Percentiles rank a stretch among this genome's conserved stretches.
These are phyloP conservation scores for Glyphotaelius pellucidus DNA, from an alignment of 2,888 invertebrate species.

Conservation along the genomic window DNA sequence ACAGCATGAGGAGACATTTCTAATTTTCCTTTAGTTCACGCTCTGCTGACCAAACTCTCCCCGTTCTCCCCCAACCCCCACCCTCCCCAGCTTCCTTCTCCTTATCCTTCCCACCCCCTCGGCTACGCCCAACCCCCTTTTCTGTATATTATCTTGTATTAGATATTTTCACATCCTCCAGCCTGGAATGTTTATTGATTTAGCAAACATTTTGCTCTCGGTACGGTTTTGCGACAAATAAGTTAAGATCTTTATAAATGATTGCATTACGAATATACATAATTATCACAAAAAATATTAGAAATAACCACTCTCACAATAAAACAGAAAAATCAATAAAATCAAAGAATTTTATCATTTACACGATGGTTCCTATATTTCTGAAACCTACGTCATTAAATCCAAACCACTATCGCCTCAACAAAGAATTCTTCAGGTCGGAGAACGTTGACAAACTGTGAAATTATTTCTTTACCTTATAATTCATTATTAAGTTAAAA, in stretches of 20 bases:
- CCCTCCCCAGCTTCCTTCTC: background rate
- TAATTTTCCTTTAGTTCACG: conserved; percentile 66
- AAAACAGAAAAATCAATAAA: no score
- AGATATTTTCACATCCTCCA: conserved; percentile 5
- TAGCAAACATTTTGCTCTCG: background rate
- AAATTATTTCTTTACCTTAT: no score
- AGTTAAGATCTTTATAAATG: background rate
- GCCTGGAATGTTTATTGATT: conserved; percentile 17
- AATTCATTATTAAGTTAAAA: no score
- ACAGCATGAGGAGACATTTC: conserved; percentile 63
- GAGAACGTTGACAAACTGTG: no score
- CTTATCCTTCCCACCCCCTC: background rate
- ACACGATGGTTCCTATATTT: no score
- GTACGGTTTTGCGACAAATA: background rate
- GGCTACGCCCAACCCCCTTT: conserved; percentile 11
- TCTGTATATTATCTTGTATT: conserved; percentile 16
- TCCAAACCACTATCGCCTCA: no score
- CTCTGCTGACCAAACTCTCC: conserved; percentile 58
- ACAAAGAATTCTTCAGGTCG: no score
- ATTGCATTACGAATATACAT: background rate
- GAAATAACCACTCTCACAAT: background rate
- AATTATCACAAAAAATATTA: no score
- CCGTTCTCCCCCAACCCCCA: conserved; percentile 28
- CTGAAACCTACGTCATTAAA: no score
- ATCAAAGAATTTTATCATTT: no score